phyloP scores from a whole-genome alignment of 2,797 vertebrate species.

The Bradypodion pumilum region DNA sequence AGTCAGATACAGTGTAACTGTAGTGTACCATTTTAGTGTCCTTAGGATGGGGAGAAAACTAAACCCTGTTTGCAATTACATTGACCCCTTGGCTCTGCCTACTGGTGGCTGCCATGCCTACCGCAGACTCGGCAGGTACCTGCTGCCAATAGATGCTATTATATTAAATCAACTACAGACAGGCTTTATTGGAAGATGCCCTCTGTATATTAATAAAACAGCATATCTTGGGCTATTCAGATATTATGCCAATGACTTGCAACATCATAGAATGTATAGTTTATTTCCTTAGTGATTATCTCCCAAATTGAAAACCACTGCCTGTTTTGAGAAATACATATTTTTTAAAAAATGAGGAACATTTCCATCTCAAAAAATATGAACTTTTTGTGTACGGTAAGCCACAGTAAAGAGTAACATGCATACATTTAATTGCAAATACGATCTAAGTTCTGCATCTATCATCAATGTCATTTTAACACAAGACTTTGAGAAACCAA shows the following conservation, averaged over 20 bases:
- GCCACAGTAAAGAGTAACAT: not conserved
- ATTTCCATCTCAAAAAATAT: not conserved
- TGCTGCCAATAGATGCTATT: too few relatives aligned
- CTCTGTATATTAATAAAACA: not conserved
- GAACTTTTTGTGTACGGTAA: too few relatives aligned
- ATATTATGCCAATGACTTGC: too few relatives aligned
- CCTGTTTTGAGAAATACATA: too few relatives aligned
- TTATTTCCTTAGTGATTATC: too few relatives aligned
- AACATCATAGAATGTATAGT: not conserved
- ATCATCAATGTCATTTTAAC: not conserved
- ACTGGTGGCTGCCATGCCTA: not conserved
- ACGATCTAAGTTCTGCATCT: not conserved
- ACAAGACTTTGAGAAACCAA: not conserved
- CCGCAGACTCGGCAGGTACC: too few relatives aligned
- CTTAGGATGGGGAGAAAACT: too few relatives aligned
- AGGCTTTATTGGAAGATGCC: not conserved
- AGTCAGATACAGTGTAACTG: too few relatives aligned
- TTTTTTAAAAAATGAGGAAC: too few relatives aligned
- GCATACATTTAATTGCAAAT: not conserved
- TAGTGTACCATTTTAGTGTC: too few relatives aligned
- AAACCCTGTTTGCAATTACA: too few relatives aligned
- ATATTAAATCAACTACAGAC: not conserved
- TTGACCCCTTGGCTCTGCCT: not conserved
- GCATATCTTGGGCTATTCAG: not conserved
- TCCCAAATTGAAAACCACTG: too few relatives aligned